Evolutionary conservation across 53 echinoderm and acorn worm species (phyloP), one percentile per base, ranked within the genome.

Genomic region (Patiria pectinifera): DNA sequence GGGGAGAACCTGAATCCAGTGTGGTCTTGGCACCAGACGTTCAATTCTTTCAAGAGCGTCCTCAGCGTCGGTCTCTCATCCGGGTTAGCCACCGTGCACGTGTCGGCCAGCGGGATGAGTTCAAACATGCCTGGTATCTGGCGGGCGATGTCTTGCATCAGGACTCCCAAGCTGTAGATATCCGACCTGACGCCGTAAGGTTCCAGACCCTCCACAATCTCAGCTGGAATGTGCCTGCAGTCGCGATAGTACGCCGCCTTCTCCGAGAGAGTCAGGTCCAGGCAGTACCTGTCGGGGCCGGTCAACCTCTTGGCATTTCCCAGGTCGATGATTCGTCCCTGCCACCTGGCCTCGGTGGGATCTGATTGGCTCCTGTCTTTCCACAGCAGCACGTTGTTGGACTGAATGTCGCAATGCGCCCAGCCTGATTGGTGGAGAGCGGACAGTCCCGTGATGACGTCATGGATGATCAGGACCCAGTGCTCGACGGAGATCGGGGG

Each of bases 321-420:
- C 45, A 90, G 24, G 69, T 90, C 90, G 69, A 90, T 90, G 82
- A 90, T 90, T 22, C 90, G 90, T n/a, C 45, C 90, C 63, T 81
- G 61, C 90, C 90, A 90, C 45, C 80, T 46, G 10, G 18, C 78
- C 44, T 9, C 10, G 12, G 79, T 13, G 60, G 62, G 18, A 3
- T 80, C 48, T n/a, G 35, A 25, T 35, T 62, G 62, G 69, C 77
- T 81, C 90, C 90, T 12, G 22, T 90, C 48, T 22, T 15, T 62
- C 90, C 90, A 90, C 69, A 90, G 81, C 35, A 90, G 80, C 66
- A 90, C 90, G 80, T 90, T 90, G 47, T 90, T 90, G 80, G 80
- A 79, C 80, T 90, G 90, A n/a, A 90, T 45, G 69, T 90, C 90
- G 90, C 90, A 90, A 66, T 90, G 90, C 46, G 90, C 90, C 90